These are phyloP conservation scores for Ptychochromis oligacanthus DNA, from an alignment of 2,113 vertebrate genomes.

Conservation along the genomic window DNA sequence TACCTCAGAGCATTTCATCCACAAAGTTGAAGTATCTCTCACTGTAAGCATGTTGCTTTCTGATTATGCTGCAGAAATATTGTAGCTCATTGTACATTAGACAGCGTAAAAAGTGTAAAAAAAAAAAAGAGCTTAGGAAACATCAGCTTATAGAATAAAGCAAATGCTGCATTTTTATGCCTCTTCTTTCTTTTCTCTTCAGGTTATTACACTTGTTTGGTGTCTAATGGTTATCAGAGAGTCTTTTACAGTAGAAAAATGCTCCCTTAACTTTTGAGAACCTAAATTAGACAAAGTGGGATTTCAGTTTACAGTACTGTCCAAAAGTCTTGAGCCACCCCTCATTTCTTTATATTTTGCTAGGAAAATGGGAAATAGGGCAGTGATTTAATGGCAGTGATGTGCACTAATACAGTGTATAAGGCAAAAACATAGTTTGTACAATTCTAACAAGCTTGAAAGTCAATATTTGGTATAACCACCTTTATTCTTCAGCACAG, in stretches of 20 bases:
- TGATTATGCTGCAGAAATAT: neutral
- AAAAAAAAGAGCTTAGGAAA: neutral
- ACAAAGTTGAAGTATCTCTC: neutral
- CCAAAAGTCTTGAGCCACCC: fast-evolving
- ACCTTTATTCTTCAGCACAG: too few relatives aligned
- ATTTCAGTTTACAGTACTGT: neutral
- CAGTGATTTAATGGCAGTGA: neutral
- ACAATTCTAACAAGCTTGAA: neutral
- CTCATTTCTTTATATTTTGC: neutral
- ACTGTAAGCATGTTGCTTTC: neutral
- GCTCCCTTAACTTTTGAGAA: fast-evolving
- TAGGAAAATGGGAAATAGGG: neutral
- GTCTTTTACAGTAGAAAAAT: neutral
- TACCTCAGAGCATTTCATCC: neutral
- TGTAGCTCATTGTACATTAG: neutral
- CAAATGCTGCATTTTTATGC: neutral
- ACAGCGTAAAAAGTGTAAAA: neutral
- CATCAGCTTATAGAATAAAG: neutral
- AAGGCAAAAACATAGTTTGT: neutral
- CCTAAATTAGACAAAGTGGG: neutral
- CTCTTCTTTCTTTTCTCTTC: neutral
- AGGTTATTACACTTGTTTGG: neutral
- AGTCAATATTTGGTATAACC: neutral
- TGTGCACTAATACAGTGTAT: too few relatives aligned
- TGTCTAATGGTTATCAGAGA: neutral